Evolutionary conservation across 1,140 invertebrate species (phyloP).

Genomic region (Drosophila ironensis): DNA sequence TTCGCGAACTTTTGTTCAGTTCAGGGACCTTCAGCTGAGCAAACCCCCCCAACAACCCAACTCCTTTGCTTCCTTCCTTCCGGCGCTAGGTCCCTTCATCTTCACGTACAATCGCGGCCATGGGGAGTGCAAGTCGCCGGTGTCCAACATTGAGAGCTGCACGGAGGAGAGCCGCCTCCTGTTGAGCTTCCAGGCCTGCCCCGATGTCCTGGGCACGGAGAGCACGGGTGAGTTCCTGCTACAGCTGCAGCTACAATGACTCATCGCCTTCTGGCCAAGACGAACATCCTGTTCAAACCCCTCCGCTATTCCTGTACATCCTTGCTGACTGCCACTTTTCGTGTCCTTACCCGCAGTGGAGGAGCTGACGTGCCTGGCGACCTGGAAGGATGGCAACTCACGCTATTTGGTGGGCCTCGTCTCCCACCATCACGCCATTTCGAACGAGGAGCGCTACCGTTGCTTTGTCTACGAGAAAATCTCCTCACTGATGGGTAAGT

Average conservation of each 20-base stretch:
- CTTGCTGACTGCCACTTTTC: constrained; percentile 6
- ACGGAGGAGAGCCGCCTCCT: constrained; percentile 93
- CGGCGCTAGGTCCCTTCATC: constrained; percentile 69
- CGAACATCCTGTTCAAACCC: constrained; percentile 40
- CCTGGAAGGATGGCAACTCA: constrained; percentile 94
- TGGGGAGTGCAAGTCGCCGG: constrained; percentile 91
- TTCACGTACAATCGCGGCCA: constrained; percentile 88
- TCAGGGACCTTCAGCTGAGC: constrained; percentile 15
- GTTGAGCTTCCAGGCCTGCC: constrained; percentile 95
- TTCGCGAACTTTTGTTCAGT: constrained; percentile 5
- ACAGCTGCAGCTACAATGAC: constrained; percentile 14
- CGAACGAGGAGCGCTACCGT: constrained; percentile 94
- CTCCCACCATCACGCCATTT: constrained; percentile 90
- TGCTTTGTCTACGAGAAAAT: constrained; percentile 95
- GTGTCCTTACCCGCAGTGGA: constrained; percentile 86
- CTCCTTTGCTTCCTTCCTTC: too few relatives aligned
- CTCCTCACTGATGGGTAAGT: constrained; percentile 76
- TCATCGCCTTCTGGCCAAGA: constrained; percentile 36
- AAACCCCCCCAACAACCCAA: not conserved
- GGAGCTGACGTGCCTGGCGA: constrained; percentile 92
- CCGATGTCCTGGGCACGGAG: constrained; percentile 92
- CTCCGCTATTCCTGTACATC: constrained; percentile 6
- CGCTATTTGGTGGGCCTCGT: constrained; percentile 91
- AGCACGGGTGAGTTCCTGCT: constrained; percentile 86
- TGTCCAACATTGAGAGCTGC: constrained; percentile 93